These are phyloP conservation scores for Triplophysa siluroides DNA, from an alignment of 2,113 vertebrate species.

Conservation along the genomic window DNA sequence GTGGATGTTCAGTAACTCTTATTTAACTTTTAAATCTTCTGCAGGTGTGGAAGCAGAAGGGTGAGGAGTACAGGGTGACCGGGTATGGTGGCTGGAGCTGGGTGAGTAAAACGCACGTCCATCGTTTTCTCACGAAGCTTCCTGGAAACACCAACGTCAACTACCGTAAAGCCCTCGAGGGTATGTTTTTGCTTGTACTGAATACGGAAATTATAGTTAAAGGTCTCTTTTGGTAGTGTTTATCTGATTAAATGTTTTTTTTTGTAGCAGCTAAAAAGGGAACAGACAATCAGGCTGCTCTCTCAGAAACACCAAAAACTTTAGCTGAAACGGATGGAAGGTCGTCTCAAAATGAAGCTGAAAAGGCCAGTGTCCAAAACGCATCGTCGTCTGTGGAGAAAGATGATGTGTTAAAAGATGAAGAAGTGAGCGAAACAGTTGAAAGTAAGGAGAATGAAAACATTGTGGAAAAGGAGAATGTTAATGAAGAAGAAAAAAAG, in stretches of 20 bases:
- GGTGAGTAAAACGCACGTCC: constrained; percentile 95
- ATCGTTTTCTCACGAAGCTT: constrained; percentile 86
- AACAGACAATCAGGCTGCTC: constrained; percentile 65
- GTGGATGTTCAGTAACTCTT: not conserved
- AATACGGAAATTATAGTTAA: not conserved
- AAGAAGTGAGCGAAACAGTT: constrained; percentile 29
- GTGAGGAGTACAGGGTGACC: constrained; percentile 96
- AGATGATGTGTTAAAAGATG: constrained; percentile 24
- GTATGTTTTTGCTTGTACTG: constrained; percentile 57
- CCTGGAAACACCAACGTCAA: constrained; percentile 96
- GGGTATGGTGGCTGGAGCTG: constrained; percentile 98
- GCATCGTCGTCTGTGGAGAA: not conserved
- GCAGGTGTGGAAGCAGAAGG: constrained; percentile 99
- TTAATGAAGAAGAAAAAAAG: constrained; percentile 20
- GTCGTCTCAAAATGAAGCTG: not conserved
- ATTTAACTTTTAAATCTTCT: not conserved
- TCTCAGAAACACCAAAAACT: constrained; percentile 75
- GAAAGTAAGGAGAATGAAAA: constrained; percentile 24
- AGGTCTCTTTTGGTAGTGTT: not conserved
- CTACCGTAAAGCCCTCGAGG: constrained; percentile 82
- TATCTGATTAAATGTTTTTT: not conserved
- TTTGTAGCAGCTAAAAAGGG: constrained; percentile 47
- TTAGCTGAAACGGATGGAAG: constrained; percentile 64
- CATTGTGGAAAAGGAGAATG: constrained; percentile 48
- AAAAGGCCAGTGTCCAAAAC: constrained; percentile 17